These are phyloP conservation scores for Latheticus oryzae DNA, from an alignment of 2,888 invertebrate genomes.

Conservation along the genomic window DNA sequence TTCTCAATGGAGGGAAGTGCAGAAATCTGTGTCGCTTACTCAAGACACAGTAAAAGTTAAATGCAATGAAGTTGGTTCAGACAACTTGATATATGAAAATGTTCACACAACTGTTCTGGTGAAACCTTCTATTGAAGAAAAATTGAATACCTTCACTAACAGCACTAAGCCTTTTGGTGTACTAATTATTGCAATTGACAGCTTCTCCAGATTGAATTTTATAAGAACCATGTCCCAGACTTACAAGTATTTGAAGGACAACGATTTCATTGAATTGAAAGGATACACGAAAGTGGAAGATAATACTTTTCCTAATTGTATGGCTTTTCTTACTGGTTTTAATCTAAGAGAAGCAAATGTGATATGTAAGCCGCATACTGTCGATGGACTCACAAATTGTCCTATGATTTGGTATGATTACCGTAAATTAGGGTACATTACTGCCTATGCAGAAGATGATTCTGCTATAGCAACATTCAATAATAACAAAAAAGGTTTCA, in stretches of 20 bases:
- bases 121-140: slow-evolving; percentile 52
- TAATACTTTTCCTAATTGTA: slow-evolving; percentile 90
- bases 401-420: slow-evolving; percentile 84
- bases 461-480: slow-evolving; percentile 79
- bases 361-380: slow-evolving; percentile 67
- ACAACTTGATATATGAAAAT: slow-evolving; percentile 65
- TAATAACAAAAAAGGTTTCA: slow-evolving; percentile 77
- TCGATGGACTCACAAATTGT: slow-evolving; percentile 75
- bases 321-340: slow-evolving; percentile 77
- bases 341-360: slow-evolving; percentile 64
- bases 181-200: slow-evolving; percentile 85
- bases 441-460: slow-evolving; percentile 84
- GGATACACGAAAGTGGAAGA: slow-evolving; percentile 78
- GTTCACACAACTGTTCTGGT: slow-evolving; percentile 67
- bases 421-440: slow-evolving; percentile 77
- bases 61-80: slow-evolving; percentile 61
- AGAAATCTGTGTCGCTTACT: slow-evolving; percentile 51
- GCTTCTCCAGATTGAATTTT: slow-evolving; percentile 83
- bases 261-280: slow-evolving; percentile 55
- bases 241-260: slow-evolving; percentile 71
- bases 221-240: slow-evolving; percentile 81
- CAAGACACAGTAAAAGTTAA: slow-evolving; percentile 68
- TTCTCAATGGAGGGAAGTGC: too few relatives aligned
- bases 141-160: slow-evolving; percentile 50
- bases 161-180: slow-evolving; percentile 67